Conservation (phyloP, 1,140 invertebrate species). For the Drosophila serrata region DNA sequence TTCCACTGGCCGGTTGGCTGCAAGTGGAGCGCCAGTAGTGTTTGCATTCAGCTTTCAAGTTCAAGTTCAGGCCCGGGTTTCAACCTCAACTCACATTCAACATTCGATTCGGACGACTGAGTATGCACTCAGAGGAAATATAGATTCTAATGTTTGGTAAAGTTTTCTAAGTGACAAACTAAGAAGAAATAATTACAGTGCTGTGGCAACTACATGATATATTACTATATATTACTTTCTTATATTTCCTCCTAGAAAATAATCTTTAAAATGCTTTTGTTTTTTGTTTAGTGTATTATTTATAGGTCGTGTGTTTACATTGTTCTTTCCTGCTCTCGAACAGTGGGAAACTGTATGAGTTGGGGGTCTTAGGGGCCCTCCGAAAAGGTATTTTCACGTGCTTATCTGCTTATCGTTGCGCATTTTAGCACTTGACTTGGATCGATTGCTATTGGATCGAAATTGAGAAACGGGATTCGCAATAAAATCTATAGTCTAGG, state of each 20-base stretch:
- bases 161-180: too few species aligned
- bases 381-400: constrained; percentile 23
- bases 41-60: constrained; percentile 62
- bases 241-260: not conserved
- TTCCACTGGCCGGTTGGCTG: constrained; percentile 29
- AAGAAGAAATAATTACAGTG: not conserved
- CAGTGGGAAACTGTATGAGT: constrained; percentile 43
- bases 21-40: constrained; percentile 15
- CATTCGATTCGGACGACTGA: constrained; percentile 66
- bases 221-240: accelerated
- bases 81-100: constrained; percentile 44
- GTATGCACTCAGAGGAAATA: constrained; percentile 30
- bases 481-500: constrained; percentile 19
- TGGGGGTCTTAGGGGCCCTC: constrained; percentile 12
- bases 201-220: too few species aligned
- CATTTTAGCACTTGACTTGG: constrained; percentile 64
- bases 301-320: constrained; percentile 12
- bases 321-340: constrained; percentile 42
- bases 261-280: too few species aligned
- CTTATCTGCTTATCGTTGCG: constrained; percentile 53
- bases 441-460: constrained; percentile 3
- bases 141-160: constrained; percentile 12
- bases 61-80: constrained; percentile 61
- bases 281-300: constrained; percentile 11
- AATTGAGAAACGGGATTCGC: constrained; percentile 13